A percentile compares a stretch with the other conserved stretches of the same genome.
phyloP scores from a whole-genome alignment of 2,113 vertebrate genomes.

The Myrmecophaga tridactyla region DNA sequence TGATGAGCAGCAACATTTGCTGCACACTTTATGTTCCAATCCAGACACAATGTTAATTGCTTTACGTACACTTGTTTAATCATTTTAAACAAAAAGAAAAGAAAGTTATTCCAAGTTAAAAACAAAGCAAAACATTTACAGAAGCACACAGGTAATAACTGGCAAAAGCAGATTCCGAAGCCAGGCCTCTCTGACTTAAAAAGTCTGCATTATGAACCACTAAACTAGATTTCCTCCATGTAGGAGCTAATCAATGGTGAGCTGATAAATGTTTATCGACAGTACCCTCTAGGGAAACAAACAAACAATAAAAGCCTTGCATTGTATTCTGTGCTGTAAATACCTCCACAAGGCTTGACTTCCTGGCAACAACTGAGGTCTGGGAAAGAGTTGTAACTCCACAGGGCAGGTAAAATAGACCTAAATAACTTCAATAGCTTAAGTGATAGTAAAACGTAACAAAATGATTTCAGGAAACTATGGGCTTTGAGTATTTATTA shows the following conservation, averaged over 20 bases:
- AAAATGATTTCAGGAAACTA: not conserved
- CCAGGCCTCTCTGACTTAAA: not conserved
- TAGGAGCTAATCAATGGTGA: not conserved
- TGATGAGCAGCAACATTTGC: not conserved
- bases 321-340: not conserved
- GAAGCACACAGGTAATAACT: not conserved
- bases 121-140: not conserved
- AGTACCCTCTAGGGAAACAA: not conserved
- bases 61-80: not conserved
- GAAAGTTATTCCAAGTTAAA: not conserved
- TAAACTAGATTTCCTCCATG: not conserved
- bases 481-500: not conserved
- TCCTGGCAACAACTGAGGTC: not conserved
- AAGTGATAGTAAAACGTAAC: not conserved
- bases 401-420: not conserved
- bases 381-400: not conserved
- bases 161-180: not conserved
- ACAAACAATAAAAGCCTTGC: not conserved
- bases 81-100: not conserved
- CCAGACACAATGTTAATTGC: not conserved
- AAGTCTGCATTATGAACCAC: not conserved
- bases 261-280: not conserved
- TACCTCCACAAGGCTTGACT: not conserved
- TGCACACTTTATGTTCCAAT: not conserved
- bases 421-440: not conserved